Base-by-base conservation (phyloP, 2,113 vertebrate species). In the Macrotus californicus region DNA sequence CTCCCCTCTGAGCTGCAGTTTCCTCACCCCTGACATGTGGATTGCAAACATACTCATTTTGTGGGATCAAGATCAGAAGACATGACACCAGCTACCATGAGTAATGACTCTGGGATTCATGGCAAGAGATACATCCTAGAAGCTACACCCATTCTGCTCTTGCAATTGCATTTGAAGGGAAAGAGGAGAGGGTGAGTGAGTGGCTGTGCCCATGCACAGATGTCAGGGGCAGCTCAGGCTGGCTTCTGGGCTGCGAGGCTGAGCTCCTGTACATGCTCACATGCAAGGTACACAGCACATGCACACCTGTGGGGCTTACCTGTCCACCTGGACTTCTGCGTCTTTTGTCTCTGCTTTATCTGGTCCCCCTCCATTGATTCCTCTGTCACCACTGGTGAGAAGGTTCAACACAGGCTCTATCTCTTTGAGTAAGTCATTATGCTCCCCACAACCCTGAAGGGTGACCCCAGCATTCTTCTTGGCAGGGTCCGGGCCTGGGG, bases 371-470 rank as follows among this genome's bases (percentile, higher is more conserved):
- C 99, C 98, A 10, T 95, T 98, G 97, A 98, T 48, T 70, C 98
- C 98, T 95, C 97, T 98, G 96, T 98, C 98, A 96, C 98, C 97
- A 88, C 97, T 98, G 97, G 98, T 98, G 97, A 99, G 99, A 75
- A 99, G 98, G 72, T 98, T 99, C 95, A 99, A 98, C 39, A 99
- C 99, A 0, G 99, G 99, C 87, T 99, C 98, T 0, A 99, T 99
- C 97, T 99, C 99, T 97, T 98, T 99, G 91, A 99, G 98, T 91
- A 99, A 98, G 67, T 99, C 99, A 0, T 98, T 99, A 96, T 98
- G 98, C 15, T 99, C 99, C 89, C 99, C 96, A 0, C 99, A 86
- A 0, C 98, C 99, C 0, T 99, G 99, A 89, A 98, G 98, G 87
- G 99, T 48, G 0, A 66, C 79, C 5, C 96, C 70, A 75, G 31